Base-by-base conservation (phyloP, 1,140 invertebrate genomes). In the Drosophila sturtevanti region DNA sequence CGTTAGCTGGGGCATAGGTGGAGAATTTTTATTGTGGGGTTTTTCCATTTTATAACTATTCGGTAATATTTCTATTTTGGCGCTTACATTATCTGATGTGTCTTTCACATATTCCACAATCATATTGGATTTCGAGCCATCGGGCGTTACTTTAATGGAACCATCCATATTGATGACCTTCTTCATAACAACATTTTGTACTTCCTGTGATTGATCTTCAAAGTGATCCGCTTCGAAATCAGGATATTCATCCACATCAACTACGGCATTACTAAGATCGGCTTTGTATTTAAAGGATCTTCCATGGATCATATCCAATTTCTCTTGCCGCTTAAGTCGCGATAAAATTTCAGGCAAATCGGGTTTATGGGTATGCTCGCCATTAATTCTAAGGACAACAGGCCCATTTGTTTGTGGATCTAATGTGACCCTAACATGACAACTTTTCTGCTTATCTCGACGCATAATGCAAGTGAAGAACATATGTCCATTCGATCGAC, bases 381-480 rank as follows among this genome's bases (percentile, higher is more conserved):
- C 90, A 21, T 91, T 89, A 9, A 91, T 90, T 14, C 84, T 76
- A 31, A 89, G 58, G 11, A 86, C 81, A 3, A 75, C 24, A 0
- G 77, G 79, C n/a, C 84, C 80, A 18, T 74, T 65, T 6, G 78
- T 72, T 0, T 21, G 31, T 7, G 71, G 76, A 72, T 85, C 76
- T 1, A 90, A 37, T 6, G 90, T 91, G 22, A 91, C 64, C 10
- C 90, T 82, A 0, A 80, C 86, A 60, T 89, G 84, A 38, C 90
- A 91, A 27, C 73, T 76, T 24, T 71, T 70, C 24, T 70, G 65
- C 37, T 91, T 91, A 38, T 78, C 75, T 0, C 80, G 77, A 10
- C 90, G 75, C 62, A 80, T 81, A 2, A 86, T 70, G 60, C 90
- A 91, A 1, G 86, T 90, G 24, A 91, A 91, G 56, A 91, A 91